Conservation (phyloP, 1,140 invertebrate genomes). For the Xylocopa sonorina region DNA sequence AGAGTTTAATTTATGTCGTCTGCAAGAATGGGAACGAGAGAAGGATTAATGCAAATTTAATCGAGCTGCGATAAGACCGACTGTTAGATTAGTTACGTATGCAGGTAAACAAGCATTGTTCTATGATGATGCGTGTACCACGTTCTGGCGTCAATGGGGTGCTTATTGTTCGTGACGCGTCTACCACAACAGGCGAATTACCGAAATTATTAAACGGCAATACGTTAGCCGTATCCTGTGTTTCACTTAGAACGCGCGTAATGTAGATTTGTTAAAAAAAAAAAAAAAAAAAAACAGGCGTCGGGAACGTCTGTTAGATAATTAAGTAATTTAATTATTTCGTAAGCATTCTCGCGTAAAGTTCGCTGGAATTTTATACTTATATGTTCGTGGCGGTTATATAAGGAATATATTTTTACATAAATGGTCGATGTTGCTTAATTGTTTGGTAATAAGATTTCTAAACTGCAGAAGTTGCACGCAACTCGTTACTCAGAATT, state of each 20-base stretch:
- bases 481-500: no score
- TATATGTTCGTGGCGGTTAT: no score
- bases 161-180: constrained; percentile 59
- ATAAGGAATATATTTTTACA: no score
- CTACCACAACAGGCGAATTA: constrained; percentile 40
- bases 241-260: background rate
- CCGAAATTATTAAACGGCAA: constrained; percentile 48
- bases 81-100: constrained; percentile 53
- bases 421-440: no score
- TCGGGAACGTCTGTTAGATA: no score
- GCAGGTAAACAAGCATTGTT: constrained; percentile 47
- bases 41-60: constrained; percentile 33
- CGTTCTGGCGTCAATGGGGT: constrained; percentile 53
- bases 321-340: no score
- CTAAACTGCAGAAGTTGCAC: no score
- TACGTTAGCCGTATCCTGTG: background rate
- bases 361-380: no score
- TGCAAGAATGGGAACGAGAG: background rate
- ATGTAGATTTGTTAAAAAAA: no score
- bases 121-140: constrained; percentile 27
- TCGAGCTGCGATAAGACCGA: constrained; percentile 22
- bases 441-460: no score
- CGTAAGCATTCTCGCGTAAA: no score
- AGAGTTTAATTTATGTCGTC: background rate
- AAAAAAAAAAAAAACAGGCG: background rate